phyloP scores from a whole-genome alignment of 2,113 vertebrate species.

The Phalacrocorax pelagicus region DNA sequence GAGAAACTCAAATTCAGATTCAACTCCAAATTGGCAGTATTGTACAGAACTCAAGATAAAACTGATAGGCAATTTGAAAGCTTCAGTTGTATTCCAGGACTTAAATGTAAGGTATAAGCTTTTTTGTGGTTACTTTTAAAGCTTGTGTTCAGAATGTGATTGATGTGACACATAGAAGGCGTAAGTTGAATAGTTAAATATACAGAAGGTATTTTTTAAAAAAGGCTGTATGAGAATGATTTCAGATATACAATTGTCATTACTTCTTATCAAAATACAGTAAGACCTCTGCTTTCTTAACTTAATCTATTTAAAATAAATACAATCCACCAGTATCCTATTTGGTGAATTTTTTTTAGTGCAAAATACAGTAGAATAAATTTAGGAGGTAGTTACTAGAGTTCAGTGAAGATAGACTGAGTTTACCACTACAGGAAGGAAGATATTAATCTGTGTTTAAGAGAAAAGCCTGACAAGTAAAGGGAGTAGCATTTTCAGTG shows the following conservation, averaged over 20 bases:
- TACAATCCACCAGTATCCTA: rapidly evolving
- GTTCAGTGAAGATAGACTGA: neutral
- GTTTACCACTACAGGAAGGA: neutral
- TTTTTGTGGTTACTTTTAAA: neutral
- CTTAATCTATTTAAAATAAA: neutral
- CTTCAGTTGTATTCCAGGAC: neutral
- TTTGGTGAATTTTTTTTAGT: neutral
- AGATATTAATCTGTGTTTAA: slow-evolving; percentile 26
- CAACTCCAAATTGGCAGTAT: rapidly evolving
- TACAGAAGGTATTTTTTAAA: neutral
- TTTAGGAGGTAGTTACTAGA: neutral
- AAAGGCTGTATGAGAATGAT: rapidly evolving
- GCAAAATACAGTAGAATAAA: neutral
- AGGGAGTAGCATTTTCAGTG: neutral
- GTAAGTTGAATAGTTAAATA: neutral
- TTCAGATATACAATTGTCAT: neutral
- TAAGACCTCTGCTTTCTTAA: rapidly evolving
- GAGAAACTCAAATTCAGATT: neutral
- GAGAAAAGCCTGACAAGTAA: neutral
- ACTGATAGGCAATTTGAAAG: neutral
- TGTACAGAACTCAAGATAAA: neutral
- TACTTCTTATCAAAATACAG: neutral
- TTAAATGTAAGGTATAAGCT: neutral
- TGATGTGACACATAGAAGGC: neutral
- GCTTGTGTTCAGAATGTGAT: neutral